A percentile compares a stretch with the other conserved stretches of the same genome.
Evolutionary conservation across 2,888 invertebrate species (phyloP).

Genomic region (Melieria picta): DNA sequence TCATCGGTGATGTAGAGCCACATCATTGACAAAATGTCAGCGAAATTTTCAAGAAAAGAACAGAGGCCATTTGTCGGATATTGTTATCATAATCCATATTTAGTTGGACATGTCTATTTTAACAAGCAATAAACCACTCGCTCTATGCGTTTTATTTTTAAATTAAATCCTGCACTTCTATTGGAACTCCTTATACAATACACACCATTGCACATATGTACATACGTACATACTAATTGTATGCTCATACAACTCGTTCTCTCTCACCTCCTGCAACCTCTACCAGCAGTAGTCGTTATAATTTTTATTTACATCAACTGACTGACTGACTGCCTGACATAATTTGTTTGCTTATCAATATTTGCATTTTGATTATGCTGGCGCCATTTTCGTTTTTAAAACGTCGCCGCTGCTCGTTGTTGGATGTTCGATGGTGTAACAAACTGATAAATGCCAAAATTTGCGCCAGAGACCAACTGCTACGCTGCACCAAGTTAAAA

Average conservation of each 20-base stretch:
- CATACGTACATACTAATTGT: background rate
- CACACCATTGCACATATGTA: background rate
- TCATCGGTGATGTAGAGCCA: too few relatives aligned
- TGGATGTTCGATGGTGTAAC: background rate
- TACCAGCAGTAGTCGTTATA: background rate
- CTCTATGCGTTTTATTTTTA: too few relatives aligned
- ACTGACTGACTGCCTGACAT: background rate
- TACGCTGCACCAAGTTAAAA: too few relatives aligned
- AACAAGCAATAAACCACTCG: too few relatives aligned
- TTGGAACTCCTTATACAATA: background rate
- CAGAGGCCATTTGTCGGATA: too few relatives aligned
- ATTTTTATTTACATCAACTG: background rate
- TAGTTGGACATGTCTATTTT: too few relatives aligned
- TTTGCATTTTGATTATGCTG: slow-evolving; percentile 25
- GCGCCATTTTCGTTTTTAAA: slow-evolving; percentile 25
- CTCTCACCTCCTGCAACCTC: background rate
- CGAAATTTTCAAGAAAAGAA: too few relatives aligned
- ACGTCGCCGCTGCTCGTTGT: background rate
- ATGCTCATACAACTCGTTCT: background rate
- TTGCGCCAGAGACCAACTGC: too few relatives aligned
- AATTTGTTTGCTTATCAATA: slow-evolving; percentile 19
- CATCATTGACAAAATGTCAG: too few relatives aligned
- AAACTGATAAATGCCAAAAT: too few relatives aligned
- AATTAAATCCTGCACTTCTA: too few relatives aligned
- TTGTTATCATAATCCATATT: too few relatives aligned